Base-by-base conservation (phyloP, 2,113 vertebrate genomes). In the Lasiurus cinereus region DNA sequence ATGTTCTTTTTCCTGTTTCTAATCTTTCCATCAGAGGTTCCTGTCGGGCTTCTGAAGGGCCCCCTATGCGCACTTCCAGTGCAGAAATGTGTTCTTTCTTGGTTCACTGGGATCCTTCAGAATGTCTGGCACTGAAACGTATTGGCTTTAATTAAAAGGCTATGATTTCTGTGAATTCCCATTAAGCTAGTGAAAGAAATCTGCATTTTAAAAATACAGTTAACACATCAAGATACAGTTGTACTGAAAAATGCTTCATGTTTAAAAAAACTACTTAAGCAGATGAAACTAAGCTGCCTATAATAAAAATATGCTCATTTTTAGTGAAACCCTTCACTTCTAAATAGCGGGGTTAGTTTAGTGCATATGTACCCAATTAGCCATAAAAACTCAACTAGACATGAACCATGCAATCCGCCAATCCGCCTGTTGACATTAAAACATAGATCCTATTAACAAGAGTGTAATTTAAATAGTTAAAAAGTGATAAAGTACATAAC, bases 141-240 rank as follows among this genome's bases (percentile, higher is more conserved):
- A 95, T 77, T 93, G 92, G 88, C 90, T 96, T 95, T 93, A 93
- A 97, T 97, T 97, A 96, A 97, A 96, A 97, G 83, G 77, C 90
- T 97, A 92, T 95, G 92, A 94, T 97, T 96, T 97, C 90, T 95
- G 88, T 88, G 96, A 97, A 88, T 97, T 97, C 78, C 92, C 90
- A 96, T 97, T 96, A 97, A 96, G 92, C 78, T 74, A 88, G 84
- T 92, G 96, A 96, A 93, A 97, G 94, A 97, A 96, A 96, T 96
- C 72, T 93, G 50, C 73, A 59, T 95, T 90, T 36, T 87, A 88
- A 91, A 84, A 83, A 95, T 83, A 96, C 27, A 83, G 91, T 95
- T 96, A 96, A 93, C 88, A 94, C 83, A 82, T 94, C 88, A 94
- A 88, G 83, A 97, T 66, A 94, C 27, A 94, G 92, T 93, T 69